Evolutionary conservation across 2,113 vertebrate species (phyloP).

Genomic region (Irena cyanogastra): DNA sequence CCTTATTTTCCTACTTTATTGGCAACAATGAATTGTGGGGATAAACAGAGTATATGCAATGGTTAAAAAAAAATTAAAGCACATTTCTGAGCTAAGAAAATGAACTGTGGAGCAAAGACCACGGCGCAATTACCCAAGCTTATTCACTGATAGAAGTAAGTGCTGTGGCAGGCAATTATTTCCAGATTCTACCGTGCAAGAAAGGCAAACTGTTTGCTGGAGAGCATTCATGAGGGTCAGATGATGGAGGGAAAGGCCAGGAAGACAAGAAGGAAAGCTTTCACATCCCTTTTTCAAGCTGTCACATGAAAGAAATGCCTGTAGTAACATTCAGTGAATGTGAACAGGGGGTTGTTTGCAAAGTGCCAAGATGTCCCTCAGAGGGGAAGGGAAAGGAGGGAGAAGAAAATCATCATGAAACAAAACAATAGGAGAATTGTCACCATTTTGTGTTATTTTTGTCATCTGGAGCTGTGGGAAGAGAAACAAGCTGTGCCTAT

Average conservation of each 20-base stretch:
- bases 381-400: not conserved
- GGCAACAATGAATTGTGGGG: not conserved
- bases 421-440: not conserved
- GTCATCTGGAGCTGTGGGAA: not conserved
- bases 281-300: constrained; percentile 57
- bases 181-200: constrained; percentile 51
- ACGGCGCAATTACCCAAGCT: constrained; percentile 8
- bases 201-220: constrained; percentile 52
- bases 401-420: constrained; percentile 9
- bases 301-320: constrained; percentile 59
- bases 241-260: constrained; percentile 33
- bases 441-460: not conserved
- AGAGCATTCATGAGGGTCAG: constrained; percentile 40
- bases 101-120: constrained; percentile 35
- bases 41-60: constrained; percentile 23
- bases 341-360: constrained; percentile 24
- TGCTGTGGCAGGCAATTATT: constrained; percentile 45
- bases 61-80: not conserved
- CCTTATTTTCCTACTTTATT: constrained; percentile 36
- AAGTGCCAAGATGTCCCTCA: not conserved
- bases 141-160: constrained; percentile 39
- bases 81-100: constrained; percentile 54
- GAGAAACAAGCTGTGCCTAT: accelerated
- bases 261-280: constrained; percentile 53
- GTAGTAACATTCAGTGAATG: constrained; percentile 47